These are phyloP conservation scores for Sarcophaga subvicina DNA, from an alignment of 2,888 invertebrate species.

Conservation along the genomic window DNA sequence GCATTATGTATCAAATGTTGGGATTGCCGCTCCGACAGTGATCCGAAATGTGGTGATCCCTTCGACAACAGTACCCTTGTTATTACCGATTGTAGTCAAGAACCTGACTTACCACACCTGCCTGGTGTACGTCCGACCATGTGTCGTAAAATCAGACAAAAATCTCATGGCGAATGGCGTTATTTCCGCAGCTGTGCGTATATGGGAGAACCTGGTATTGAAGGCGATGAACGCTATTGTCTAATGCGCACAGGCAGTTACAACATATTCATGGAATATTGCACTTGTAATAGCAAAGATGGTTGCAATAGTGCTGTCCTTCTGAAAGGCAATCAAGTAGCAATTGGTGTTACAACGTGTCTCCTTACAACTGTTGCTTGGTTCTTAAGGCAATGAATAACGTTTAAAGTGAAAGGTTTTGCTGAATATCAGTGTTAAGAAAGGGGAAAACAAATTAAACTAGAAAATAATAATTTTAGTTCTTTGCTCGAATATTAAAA, in stretches of 20 bases:
- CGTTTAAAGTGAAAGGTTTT: conserved; percentile 11
- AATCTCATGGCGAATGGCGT: conserved; percentile 94
- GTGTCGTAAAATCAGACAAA: conserved; percentile 96
- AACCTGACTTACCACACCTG: conserved; percentile 85
- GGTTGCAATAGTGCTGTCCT: conserved; percentile 90
- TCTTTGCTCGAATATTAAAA: conserved; percentile 49
- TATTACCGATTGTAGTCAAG: conserved; percentile 90
- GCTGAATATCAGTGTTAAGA: conserved; percentile 28
- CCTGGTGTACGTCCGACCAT: conserved; percentile 89
- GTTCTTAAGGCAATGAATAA: conserved; percentile 63
- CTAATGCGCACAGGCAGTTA: conserved; percentile 95
- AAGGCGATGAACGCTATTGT: conserved; percentile 94
- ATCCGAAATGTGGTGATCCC: conserved; percentile 95
- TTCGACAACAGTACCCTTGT: conserved; percentile 95
- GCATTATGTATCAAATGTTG: conserved; percentile 90
- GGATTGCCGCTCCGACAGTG: conserved; percentile 94
- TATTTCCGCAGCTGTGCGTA: conserved; percentile 94
- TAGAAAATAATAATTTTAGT: conserved; percentile 41
- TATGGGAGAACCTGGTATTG: conserved; percentile 94
- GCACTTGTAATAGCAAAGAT: conserved; percentile 95
- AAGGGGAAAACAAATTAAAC: neutral
- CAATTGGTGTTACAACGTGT: conserved; percentile 71
- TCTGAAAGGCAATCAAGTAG: conserved; percentile 78
- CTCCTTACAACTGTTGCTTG: conserved; percentile 65
- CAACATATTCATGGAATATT: conserved; percentile 96